A percentile compares a stretch with the other conserved stretches of the same genome.
phyloP scores from a whole-genome alignment of 1,140 invertebrate genomes.

The Diorhabda sublineata region DNA sequence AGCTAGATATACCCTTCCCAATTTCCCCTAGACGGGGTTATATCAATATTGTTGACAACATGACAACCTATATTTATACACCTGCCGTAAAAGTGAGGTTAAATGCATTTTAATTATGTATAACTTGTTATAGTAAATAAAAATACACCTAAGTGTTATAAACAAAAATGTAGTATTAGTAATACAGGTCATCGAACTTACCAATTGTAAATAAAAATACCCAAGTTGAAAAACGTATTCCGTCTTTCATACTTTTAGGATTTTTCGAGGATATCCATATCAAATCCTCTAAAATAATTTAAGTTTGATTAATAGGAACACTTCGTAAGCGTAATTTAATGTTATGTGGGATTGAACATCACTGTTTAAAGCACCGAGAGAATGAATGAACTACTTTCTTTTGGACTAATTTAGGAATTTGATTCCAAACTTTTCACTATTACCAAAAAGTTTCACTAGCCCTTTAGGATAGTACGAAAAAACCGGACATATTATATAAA shows the following conservation, averaged over 20 bases:
- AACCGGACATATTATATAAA: neutral
- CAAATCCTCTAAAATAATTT: conserved; percentile 3
- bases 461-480: neutral
- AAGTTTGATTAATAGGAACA: neutral
- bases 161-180: neutral
- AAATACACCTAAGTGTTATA: neutral
- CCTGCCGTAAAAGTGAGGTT: neutral
- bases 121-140: neutral
- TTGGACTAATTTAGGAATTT: neutral
- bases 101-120: neutral
- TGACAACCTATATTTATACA: neutral
- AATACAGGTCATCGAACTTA: conserved; percentile 2
- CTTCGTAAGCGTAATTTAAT: neutral
- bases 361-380: neutral
- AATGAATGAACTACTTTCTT: neutral
- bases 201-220: conserved; percentile 3
- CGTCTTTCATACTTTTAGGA: neutral
- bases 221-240: neutral
- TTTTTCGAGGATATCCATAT: neutral
- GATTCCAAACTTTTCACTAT: no score
- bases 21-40: neutral
- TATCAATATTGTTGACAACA: conserved; percentile 1
- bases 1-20: no score
- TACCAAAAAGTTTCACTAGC: neutral
- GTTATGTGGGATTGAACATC: neutral